Evolutionary conservation across 2,797 vertebrate genomes (phyloP).

Genomic region (Euphonia xanthogaster): DNA sequence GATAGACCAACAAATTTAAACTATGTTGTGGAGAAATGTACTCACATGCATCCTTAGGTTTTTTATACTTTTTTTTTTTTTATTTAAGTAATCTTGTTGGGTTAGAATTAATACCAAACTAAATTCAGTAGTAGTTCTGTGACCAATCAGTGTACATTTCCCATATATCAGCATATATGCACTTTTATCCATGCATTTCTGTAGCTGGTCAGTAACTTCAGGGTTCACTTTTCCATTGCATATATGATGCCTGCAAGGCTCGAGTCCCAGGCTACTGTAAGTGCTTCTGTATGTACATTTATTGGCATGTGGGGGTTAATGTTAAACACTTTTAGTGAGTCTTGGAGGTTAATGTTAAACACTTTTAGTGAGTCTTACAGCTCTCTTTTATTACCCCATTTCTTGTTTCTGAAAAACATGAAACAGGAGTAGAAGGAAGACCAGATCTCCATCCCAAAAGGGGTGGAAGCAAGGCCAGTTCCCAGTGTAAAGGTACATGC

Average conservation of each 20-base stretch:
- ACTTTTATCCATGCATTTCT: background rate
- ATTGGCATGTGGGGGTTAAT: background rate
- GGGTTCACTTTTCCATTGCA: background rate
- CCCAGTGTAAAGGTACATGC: background rate
- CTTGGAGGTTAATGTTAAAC: background rate
- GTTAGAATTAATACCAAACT: background rate
- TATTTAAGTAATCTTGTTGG: background rate
- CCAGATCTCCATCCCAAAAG: background rate
- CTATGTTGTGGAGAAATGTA: background rate
- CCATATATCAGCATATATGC: background rate
- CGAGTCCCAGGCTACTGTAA: accelerated
- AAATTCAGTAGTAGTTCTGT: background rate
- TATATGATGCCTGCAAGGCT: background rate
- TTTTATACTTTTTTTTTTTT: background rate
- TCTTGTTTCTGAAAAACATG: background rate
- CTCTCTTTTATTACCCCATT: background rate
- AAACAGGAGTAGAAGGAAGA: background rate
- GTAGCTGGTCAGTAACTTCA: background rate
- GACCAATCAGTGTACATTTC: background rate
- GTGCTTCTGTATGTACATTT: background rate
- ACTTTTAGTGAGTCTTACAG: background rate
- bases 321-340: background rate
- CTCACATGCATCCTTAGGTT: background rate
- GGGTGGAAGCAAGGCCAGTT: background rate
- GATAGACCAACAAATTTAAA: background rate